phyloP scores from a whole-genome alignment of 2,797 vertebrate species.

The Esox masquinongy region DNA sequence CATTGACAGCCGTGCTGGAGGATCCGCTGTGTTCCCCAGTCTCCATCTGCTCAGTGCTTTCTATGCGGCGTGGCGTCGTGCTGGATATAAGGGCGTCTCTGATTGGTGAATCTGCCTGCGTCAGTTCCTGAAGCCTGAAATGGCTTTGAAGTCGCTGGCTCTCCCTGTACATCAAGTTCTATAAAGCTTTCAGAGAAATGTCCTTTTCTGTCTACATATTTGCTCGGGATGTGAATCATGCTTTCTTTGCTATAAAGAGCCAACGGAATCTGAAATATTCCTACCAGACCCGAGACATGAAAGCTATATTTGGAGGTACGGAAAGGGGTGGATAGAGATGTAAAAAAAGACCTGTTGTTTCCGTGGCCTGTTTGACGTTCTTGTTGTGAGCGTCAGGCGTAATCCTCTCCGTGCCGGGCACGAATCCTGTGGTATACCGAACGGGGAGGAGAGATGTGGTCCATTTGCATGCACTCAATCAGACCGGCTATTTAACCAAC shows the following conservation, averaged over 20 bases:
- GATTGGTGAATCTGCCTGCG: neutral
- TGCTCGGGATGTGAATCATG: neutral
- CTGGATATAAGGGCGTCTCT: neutral
- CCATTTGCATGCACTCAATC: slow-evolving; percentile 1
- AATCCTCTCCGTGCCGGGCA: neutral
- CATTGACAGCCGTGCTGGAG: slow-evolving; percentile 9
- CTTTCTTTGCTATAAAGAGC: neutral
- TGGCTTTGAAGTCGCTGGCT: too few species aligned
- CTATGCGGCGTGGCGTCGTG: neutral
- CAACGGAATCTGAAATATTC: neutral
- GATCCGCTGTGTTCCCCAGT: slow-evolving; percentile 15
- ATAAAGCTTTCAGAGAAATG: neutral
- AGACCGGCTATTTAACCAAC: slow-evolving; percentile 7
- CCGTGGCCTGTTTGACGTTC: neutral
- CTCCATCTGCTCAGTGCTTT: neutral
- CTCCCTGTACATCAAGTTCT: too few species aligned
- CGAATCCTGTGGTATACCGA: neutral
- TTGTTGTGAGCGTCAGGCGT: neutral
- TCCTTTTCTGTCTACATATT: neutral
- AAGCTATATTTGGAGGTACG: neutral
- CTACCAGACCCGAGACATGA: neutral
- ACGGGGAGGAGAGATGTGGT: neutral
- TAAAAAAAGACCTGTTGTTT: neutral
- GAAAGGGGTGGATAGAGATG: neutral
- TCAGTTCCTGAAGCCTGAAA: neutral